Conservation (phyloP, 2,113 vertebrate genomes). For the Chaenogobius annularis region DNA sequence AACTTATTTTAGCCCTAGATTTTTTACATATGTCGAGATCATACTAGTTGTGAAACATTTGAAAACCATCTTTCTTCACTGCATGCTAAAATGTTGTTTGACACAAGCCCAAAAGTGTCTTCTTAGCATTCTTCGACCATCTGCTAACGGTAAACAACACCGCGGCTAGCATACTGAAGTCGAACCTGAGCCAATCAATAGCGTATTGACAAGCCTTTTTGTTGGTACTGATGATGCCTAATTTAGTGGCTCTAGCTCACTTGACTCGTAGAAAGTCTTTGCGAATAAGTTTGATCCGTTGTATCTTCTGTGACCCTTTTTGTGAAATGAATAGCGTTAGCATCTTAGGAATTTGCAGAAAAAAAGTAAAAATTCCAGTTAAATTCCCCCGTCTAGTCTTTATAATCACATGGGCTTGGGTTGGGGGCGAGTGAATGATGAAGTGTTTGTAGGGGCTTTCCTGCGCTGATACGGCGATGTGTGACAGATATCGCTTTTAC, state of each 20-base stretch:
- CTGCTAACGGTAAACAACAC: not conserved
- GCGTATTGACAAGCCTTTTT: conserved; percentile 2
- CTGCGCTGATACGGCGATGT: conserved; percentile 42
- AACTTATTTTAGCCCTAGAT: no score
- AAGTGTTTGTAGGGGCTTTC: conserved; percentile 35
- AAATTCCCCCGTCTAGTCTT: conserved; percentile 3
- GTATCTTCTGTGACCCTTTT: not conserved
- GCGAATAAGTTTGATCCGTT: not conserved
- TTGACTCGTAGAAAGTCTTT: not conserved
- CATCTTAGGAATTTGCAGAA: not conserved
- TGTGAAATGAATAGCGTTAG: not conserved
- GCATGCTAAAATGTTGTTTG: not conserved
- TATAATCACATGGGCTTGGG: conserved; percentile 15
- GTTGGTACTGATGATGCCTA: not conserved
- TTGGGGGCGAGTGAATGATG: conserved; percentile 19
- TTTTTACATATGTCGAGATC: no score
- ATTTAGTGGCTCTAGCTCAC: not conserved
- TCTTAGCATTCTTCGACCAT: not conserved
- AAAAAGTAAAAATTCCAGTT: conserved; percentile 1
- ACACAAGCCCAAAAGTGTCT: not conserved
- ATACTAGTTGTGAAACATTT: not conserved
- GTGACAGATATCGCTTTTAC: conserved; percentile 60
- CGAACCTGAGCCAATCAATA: not conserved
- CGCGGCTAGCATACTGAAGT: not conserved
- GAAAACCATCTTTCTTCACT: not conserved